phyloP scores from a whole-genome alignment of 2,797 vertebrate genomes.

The Taenioides sp. region DNA sequence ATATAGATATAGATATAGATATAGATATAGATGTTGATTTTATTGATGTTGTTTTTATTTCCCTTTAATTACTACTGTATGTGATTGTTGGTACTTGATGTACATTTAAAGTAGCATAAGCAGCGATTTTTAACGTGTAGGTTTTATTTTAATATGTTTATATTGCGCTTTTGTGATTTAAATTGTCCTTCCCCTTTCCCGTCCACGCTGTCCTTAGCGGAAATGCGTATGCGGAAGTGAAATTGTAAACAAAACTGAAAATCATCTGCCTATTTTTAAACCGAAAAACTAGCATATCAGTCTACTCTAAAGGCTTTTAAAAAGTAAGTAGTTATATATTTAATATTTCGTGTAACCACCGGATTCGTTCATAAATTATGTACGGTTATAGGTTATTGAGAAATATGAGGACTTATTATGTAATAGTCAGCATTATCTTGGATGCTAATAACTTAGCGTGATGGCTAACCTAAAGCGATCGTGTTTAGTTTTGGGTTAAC shows the following conservation, averaged over 20 bases:
- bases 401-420: conserved; percentile 26
- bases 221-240: conserved; percentile 52
- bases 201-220: background rate
- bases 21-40: too few species aligned
- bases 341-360: rapidly evolving
- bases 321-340: conserved; percentile 25
- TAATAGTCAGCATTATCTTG: conserved; percentile 23
- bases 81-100: background rate
- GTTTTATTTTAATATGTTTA: background rate
- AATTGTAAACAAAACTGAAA: conserved; percentile 68
- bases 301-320: background rate
- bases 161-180: background rate
- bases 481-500: background rate
- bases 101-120: background rate
- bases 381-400: background rate
- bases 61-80: too few species aligned
- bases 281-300: background rate
- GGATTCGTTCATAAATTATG: background rate
- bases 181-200: background rate
- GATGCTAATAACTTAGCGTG: conserved; percentile 34
- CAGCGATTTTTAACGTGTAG: background rate
- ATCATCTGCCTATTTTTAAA: conserved; percentile 13
- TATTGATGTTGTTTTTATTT: too few species aligned
- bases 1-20: too few species aligned
- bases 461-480: conserved; percentile 10